Evolutionary conservation across 2,113 vertebrate species (phyloP).

Genomic region (Lucifuga dentata): DNA sequence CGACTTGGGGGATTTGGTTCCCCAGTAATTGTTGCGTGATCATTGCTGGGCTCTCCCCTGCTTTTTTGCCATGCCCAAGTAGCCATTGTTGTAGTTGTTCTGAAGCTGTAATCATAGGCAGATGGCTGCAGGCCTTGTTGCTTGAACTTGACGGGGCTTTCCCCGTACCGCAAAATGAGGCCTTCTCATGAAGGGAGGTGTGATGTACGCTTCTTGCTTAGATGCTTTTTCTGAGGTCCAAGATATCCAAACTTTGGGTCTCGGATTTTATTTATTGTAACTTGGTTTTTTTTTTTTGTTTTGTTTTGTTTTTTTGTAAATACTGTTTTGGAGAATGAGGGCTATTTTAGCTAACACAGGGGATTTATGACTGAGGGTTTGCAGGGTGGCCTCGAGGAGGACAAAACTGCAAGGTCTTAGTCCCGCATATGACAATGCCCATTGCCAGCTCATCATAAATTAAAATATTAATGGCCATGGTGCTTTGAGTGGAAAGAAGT

Average conservation of each 20-base stretch:
- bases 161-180: slow-evolving; percentile 48
- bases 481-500: not conserved
- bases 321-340: not conserved
- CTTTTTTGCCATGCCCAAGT: slow-evolving; percentile 62
- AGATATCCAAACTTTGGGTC: slow-evolving; percentile 9
- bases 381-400: not conserved
- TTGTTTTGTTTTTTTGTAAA: slow-evolving; percentile 10
- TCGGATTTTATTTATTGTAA: slow-evolving; percentile 17
- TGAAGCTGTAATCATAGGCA: slow-evolving; percentile 73
- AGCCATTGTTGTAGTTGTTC: slow-evolving; percentile 68
- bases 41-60: slow-evolving; percentile 67
- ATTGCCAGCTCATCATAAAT: not conserved
- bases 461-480: not conserved
- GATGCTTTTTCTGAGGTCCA: slow-evolving; percentile 22
- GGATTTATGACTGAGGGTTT: not conserved
- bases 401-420: too few species aligned
- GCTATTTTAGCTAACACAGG: not conserved
- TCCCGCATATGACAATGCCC: not conserved
- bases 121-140: slow-evolving; percentile 53
- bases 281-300: slow-evolving; percentile 27
- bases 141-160: slow-evolving; percentile 62
- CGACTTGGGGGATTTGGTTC: slow-evolving; percentile 68
- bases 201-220: slow-evolving; percentile 58
- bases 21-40: slow-evolving; percentile 69
- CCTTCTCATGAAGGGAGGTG: slow-evolving; percentile 42